Evolutionary conservation across 2,888 invertebrate genomes (phyloP), one percentile per base, ranked within the genome.

Genomic region (Eudasyphora cyanicolor): DNA sequence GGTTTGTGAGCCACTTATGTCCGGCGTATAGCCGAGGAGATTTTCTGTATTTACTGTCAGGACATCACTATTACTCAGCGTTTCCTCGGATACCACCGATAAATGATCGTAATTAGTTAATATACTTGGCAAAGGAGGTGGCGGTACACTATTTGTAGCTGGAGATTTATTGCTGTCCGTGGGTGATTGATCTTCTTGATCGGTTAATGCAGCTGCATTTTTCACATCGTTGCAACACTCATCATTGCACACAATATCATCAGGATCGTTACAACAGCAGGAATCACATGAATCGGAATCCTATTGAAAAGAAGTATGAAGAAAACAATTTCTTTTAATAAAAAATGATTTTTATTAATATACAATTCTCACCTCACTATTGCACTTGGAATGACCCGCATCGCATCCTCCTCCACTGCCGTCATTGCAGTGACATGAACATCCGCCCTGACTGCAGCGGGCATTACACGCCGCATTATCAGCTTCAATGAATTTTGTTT

Each of bases 31-130:
- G 60, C 86, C 86, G 70, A 87, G 85, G 1, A 87, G 77, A 82
- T 89, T 87, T 14, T 88, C 89, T 21, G 87, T 82, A 21, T 86
- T 88, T 12, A 88, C 88, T 12, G 82, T 80, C 24, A 77, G 85
- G 79, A 89, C 86, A 78, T 91, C 92, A 62, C 90, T 91, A 79
- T 90, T 91, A 78, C 92, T 92, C 1, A 92, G 86, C 21, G 93
- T 95, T 88, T 96, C 96, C 89, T 96, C 96, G 6, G 95, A 95
- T 60, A 96, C 96, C 27, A 96, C 94, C 80, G 95, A 95, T 67
- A 96, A 93, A 90, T 96, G 95, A 91, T 96, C 95, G 91, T 96
- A 96, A 76, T 87, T 73, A 7, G 73, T 69, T 87, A 86, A 85
- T 82, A 32, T 88, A 82, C 73, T 86, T 82, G 29, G 60, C 80